Conservation (phyloP, 2,888 invertebrate genomes). For the Acanthoscelides obtectus region DNA sequence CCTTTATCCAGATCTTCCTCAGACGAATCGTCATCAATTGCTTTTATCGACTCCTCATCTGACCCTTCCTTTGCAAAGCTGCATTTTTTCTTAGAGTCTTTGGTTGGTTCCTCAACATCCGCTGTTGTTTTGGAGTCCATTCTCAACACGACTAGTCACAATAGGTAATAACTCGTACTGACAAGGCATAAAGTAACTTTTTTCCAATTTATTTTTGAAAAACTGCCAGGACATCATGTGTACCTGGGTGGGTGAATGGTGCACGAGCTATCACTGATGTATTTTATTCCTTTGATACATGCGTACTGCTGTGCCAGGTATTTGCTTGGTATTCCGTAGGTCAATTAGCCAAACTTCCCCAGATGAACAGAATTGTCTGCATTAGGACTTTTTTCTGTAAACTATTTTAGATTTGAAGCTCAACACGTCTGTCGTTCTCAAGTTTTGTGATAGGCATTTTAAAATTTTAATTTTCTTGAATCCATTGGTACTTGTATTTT, state of each 20-base stretch:
- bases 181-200: neutral
- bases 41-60: neutral
- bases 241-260: neutral
- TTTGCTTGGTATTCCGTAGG: neutral
- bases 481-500: too few relatives aligned
- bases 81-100: neutral
- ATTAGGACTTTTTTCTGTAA: too few relatives aligned
- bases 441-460: too few relatives aligned
- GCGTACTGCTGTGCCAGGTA: neutral
- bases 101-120: neutral
- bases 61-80: neutral
- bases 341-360: neutral
- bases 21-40: neutral
- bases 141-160: neutral
- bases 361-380: too few relatives aligned
- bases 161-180: neutral
- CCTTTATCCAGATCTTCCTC: neutral
- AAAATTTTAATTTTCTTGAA: too few relatives aligned
- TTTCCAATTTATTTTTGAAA: conserved; percentile 1
- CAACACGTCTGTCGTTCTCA: too few relatives aligned
- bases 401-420: too few relatives aligned
- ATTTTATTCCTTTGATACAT: too few relatives aligned
- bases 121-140: neutral
- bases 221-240: neutral
- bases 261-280: neutral